Evolutionary conservation across 1,140 invertebrate species (phyloP).

Genomic region (Bathynomus jamesi): DNA sequence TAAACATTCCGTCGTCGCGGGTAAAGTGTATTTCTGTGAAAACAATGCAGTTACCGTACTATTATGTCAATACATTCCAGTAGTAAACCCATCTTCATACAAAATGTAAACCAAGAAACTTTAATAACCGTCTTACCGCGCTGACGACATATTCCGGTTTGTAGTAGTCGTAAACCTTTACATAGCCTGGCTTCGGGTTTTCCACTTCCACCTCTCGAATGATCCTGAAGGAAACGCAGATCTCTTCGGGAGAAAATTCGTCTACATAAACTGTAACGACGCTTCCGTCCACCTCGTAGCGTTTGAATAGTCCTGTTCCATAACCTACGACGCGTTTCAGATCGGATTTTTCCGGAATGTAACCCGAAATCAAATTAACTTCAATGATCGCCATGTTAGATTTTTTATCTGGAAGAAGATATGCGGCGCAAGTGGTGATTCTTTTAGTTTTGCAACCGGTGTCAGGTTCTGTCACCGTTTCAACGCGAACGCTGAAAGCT

Average conservation of each 20-base stretch:
- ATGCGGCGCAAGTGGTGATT: constrained; percentile 21
- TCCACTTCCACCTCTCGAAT: constrained; percentile 45
- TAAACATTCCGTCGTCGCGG: not conserved
- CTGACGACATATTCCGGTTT: constrained; percentile 3
- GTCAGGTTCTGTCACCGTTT: constrained; percentile 2
- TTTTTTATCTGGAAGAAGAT: constrained; percentile 18
- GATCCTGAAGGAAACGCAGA: constrained; percentile 46
- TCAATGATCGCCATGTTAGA: constrained; percentile 38
- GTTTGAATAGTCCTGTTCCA: constrained; percentile 38
- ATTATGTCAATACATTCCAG: too few relatives aligned
- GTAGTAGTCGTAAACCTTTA: constrained; percentile 56
- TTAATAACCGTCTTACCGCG: too few relatives aligned
- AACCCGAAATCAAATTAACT: constrained; percentile 34
- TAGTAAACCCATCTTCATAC: too few relatives aligned
- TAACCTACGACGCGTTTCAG: constrained; percentile 16
- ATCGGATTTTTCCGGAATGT: constrained; percentile 18
- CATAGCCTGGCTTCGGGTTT: constrained; percentile 53
- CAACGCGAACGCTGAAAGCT: constrained; percentile 1
- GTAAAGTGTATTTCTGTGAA: not conserved
- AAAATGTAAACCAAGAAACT: too few relatives aligned
- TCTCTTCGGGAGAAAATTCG: constrained; percentile 40
- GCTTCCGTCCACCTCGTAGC: constrained; percentile 43
- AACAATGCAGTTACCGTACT: too few relatives aligned
- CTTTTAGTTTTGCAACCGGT: constrained; percentile 9
- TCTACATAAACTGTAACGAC: constrained; percentile 48